Conservation (phyloP, 2,113 vertebrate species). For the Symphodus melops region DNA sequence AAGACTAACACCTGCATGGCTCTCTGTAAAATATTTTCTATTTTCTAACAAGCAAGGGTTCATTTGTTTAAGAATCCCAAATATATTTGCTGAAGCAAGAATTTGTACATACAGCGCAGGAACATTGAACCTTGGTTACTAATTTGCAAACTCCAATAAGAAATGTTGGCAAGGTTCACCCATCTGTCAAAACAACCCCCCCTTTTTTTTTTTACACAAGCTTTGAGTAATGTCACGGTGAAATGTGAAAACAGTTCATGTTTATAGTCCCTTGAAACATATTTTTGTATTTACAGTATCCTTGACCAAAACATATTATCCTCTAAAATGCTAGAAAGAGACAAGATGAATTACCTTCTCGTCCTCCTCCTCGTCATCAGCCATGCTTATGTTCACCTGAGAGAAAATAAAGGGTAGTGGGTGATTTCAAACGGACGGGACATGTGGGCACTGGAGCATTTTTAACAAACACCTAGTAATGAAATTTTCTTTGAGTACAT, state of each 20-base stretch:
- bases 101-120: conserved; percentile 1
- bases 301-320: conserved; percentile 59
- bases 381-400: conserved; percentile 89
- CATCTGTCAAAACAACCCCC: not conserved
- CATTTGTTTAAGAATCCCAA: not conserved
- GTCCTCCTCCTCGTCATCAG: conserved; percentile 94
- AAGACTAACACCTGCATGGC: not conserved
- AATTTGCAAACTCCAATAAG: not conserved
- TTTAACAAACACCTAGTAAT: conserved; percentile 87
- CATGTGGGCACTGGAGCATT: conserved; percentile 82
- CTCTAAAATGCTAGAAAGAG: conserved; percentile 48
- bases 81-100: conserved; percentile 12
- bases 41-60: conserved; percentile 6
- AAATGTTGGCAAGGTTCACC: not conserved
- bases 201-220: not conserved
- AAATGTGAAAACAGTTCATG: not conserved
- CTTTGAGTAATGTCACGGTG: not conserved
- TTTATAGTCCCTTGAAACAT: not conserved
- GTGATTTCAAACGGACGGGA: conserved; percentile 76
- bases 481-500: conserved; percentile 85
- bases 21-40: conserved; percentile 11
- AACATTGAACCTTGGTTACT: conserved; percentile 32
- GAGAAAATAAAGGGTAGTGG: conserved; percentile 80
- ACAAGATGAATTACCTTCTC: conserved; percentile 89
- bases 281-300: conserved; percentile 2